These are phyloP conservation scores for Cynopterus sphinx DNA, from an alignment of 2,797 vertebrate genomes.

Conservation along the genomic window DNA sequence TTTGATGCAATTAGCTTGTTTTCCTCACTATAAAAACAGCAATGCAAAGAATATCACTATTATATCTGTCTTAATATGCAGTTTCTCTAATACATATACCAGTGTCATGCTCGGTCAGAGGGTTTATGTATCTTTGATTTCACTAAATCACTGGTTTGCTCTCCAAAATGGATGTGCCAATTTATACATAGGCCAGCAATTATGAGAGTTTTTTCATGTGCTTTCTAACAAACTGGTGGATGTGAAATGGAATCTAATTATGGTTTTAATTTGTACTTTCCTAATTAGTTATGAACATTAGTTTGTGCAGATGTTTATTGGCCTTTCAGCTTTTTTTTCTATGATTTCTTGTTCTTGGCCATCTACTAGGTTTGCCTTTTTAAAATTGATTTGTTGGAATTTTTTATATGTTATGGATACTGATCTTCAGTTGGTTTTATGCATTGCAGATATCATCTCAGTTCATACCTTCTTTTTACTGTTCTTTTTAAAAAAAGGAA, in stretches of 20 bases:
- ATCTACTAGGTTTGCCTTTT: constrained; percentile 23
- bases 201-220: not conserved
- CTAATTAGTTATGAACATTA: constrained; percentile 1
- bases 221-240: not conserved
- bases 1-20: not conserved
- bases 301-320: constrained; percentile 33
- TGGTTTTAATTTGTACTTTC: constrained; percentile 36
- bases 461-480: not conserved
- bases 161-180: not conserved
- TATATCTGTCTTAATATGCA: constrained; percentile 18
- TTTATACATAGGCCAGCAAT: not conserved
- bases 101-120: not conserved
- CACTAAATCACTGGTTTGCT: not conserved
- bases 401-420: not conserved
- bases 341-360: constrained; percentile 18
- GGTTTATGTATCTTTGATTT: constrained; percentile 6
- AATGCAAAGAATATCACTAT: not conserved
- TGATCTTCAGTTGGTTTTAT: constrained; percentile 27
- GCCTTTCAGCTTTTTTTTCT: not conserved
- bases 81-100: not conserved
- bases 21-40: not conserved
- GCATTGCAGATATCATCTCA: not conserved
- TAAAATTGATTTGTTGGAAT: constrained; percentile 31
- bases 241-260: constrained; percentile 26
- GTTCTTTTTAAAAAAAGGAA: not conserved